Evolutionary conservation across 2,888 invertebrate genomes (phyloP).

Genomic region (Phrixothrix hirtus): DNA sequence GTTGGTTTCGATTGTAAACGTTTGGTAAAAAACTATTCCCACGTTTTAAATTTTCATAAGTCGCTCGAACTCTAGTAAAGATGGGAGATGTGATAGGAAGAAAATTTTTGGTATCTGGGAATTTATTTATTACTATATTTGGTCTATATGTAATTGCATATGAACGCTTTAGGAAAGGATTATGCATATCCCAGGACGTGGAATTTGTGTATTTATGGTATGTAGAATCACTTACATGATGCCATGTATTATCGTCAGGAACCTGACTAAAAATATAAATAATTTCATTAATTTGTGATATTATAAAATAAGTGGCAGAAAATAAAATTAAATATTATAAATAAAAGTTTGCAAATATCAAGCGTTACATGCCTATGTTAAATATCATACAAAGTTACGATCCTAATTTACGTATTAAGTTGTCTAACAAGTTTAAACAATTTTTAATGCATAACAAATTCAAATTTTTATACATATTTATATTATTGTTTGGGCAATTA

Average conservation of each 20-base stretch:
- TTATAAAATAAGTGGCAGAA: no score
- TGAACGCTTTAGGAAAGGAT: neutral
- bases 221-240: neutral
- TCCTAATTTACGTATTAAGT: no score
- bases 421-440: no score
- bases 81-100: neutral
- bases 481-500: no score
- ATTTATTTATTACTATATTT: neutral
- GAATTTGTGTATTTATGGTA: neutral
- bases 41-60: neutral
- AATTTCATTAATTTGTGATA: no score
- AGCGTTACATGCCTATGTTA: no score
- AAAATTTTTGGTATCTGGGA: neutral
- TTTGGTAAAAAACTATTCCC: neutral
- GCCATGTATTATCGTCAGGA: neutral
- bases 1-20: neutral
- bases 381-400: no score
- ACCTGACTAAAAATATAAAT: constrained; percentile 8
- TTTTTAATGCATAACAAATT: no score
- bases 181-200: neutral
- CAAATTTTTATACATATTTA: no score
- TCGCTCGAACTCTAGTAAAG: neutral
- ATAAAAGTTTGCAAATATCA: no score
- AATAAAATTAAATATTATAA: no score
- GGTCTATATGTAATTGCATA: neutral